Evolutionary conservation across 1,140 invertebrate species (phyloP), one percentile per base, ranked within the genome.

Genomic region (Amyelois transitella): DNA sequence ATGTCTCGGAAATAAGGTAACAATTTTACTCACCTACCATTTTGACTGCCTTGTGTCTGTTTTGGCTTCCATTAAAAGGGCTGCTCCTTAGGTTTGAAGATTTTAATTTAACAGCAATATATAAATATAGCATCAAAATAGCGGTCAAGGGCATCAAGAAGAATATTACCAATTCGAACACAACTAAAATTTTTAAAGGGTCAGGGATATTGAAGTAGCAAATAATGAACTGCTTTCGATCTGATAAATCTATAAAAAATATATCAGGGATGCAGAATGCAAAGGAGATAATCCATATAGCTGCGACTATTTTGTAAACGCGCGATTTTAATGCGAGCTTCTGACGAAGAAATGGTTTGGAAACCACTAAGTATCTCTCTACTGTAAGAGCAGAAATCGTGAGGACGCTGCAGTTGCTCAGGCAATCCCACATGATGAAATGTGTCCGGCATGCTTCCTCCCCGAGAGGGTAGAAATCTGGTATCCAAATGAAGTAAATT

Each of bases 341-440:
- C 75, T 97, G 96, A 0, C 92, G 88, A 43, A 91, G 80, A 61
- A 95, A 90, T 0, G 94, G 94, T 69, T 93, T 93, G 55, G 92
- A 93, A 28, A 95, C 94, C 17, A 94, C 94, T 1, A 95, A 80
- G 82, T 95, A 96, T 2, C 95, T 83, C 78, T 96, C 95, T 1
- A 95, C 87, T 0, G 95, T 96, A 77, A 96, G 95, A 8, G 93
- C 92, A 0, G 93, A 92, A 43, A 96, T 96, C 0, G 94, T 95
- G 17, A 99, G 89, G 0, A 98, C 94, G 0, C 96, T 97, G 0
- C 97, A 96, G 81, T 98, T 97, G n/a, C 95, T 94, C 0, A 96
- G 94, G 6, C 94, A 94, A 77, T 98, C 96, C 14, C 94, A 93
- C 0, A 96, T 89, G 19, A 97, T 90, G 5, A 95, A 94, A 60